Evolutionary conservation across 2,797 vertebrate genomes (phyloP).

Genomic region (Pantherophis vulpinus): DNA sequence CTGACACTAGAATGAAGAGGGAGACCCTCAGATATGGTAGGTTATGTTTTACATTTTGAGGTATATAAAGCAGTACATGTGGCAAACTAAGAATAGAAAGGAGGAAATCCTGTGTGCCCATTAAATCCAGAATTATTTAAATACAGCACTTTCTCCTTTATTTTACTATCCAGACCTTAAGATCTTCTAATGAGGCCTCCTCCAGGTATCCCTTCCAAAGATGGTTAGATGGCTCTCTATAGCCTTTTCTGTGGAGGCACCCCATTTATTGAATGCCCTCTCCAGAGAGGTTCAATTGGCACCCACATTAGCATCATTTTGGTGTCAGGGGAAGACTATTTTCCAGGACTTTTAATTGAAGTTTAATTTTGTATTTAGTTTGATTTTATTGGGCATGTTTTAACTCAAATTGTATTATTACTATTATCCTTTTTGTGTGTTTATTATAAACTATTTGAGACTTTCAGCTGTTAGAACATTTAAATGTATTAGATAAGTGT

Average conservation of each 20-base stretch:
- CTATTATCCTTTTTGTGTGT: neutral
- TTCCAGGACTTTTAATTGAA: neutral
- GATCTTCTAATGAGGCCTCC: neutral
- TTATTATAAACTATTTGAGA: neutral
- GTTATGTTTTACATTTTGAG: neutral
- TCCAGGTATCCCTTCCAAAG: neutral
- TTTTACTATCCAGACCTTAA: neutral
- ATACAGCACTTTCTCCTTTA: neutral
- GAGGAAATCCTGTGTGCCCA: neutral
- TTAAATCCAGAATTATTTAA: neutral
- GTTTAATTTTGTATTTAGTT: neutral
- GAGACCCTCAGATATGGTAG: neutral
- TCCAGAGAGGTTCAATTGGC: neutral
- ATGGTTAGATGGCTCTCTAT: neutral
- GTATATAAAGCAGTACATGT: neutral
- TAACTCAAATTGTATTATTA: neutral
- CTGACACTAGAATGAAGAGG: neutral
- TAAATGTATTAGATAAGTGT: neutral
- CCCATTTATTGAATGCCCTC: neutral
- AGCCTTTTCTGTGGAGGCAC: neutral
- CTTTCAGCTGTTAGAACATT: neutral
- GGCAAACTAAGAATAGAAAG: neutral
- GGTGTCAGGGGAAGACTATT: neutral
- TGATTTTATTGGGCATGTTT: neutral
- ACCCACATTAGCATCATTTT: neutral